These are phyloP conservation scores for Marmota flaviventris DNA, from an alignment of 2,113 vertebrate genomes.

Conservation along the genomic window DNA sequence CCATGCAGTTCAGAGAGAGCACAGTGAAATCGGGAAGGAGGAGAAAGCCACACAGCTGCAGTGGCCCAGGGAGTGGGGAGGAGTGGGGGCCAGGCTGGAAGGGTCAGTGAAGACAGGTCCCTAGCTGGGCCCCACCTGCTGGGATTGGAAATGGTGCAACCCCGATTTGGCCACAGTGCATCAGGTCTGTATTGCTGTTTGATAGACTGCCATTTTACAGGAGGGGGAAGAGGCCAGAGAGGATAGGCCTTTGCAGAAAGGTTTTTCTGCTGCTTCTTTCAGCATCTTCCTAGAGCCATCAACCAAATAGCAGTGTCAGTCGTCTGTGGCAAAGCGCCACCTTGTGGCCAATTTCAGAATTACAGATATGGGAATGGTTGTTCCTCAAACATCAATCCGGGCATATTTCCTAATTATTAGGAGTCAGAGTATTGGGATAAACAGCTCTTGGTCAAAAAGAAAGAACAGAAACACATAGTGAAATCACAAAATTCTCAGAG, in stretches of 20 bases:
- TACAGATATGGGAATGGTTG: not conserved
- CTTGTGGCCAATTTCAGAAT: constrained; percentile 5
- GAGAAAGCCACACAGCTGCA: not conserved
- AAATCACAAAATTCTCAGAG: not conserved
- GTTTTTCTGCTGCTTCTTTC: not conserved
- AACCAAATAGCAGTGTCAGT: not conserved
- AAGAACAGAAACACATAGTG: not conserved
- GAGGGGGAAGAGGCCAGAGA: not conserved
- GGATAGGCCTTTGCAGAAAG: not conserved
- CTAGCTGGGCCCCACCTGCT: not conserved
- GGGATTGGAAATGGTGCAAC: not conserved
- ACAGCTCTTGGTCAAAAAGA: not conserved
- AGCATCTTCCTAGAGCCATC: not conserved
- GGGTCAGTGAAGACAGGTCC: not conserved
- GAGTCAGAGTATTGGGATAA: not conserved
- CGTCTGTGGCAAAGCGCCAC: not conserved
- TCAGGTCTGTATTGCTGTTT: not conserved
- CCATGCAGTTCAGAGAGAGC: not conserved
- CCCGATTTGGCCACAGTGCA: not conserved
- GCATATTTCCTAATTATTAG: not conserved
- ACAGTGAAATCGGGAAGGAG: accelerated
- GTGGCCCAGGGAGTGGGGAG: not conserved
- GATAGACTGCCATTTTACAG: not conserved
- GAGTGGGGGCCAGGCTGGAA: no score
- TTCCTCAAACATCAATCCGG: not conserved